These are phyloP conservation scores for Ailuropoda melanoleuca DNA, from an alignment of 2,113 vertebrate genomes.

Conservation along the genomic window DNA sequence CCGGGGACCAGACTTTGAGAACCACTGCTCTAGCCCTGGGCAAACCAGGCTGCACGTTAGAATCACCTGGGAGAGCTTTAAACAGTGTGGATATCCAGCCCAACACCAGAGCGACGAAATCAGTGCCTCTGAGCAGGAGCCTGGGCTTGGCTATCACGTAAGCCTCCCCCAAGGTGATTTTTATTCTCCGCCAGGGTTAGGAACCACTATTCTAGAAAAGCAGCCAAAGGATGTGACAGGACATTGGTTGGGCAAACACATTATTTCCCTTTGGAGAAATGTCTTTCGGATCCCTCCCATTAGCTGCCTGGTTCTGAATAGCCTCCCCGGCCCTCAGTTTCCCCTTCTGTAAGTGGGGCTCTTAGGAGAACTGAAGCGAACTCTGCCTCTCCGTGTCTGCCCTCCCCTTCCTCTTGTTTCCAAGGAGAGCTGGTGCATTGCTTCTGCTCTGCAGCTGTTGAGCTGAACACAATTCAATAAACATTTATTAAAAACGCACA, in stretches of 20 bases:
- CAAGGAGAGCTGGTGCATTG: background rate
- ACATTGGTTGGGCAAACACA: background rate
- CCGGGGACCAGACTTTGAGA: background rate
- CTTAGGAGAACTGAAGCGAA: background rate
- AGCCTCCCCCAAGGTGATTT: background rate
- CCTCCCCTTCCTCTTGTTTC: background rate
- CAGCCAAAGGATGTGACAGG: background rate
- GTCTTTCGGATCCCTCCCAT: background rate
- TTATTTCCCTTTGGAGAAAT: background rate
- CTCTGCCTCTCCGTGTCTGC: background rate
- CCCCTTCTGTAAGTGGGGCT: background rate
- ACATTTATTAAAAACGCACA: conserved; percentile 46
- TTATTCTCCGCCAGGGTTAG: background rate
- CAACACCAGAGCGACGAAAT: background rate
- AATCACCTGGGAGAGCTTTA: background rate
- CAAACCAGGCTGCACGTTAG: background rate
- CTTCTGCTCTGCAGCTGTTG: background rate
- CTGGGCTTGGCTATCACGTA: background rate
- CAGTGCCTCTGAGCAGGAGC: background rate
- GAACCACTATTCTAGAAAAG: background rate
- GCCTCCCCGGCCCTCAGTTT: background rate
- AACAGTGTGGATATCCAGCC: background rate
- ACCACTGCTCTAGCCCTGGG: background rate
- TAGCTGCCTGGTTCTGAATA: background rate
- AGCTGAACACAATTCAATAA: conserved; percentile 46